Conservation (phyloP, 2,113 vertebrate genomes). For the Synchiropus splendidus region DNA sequence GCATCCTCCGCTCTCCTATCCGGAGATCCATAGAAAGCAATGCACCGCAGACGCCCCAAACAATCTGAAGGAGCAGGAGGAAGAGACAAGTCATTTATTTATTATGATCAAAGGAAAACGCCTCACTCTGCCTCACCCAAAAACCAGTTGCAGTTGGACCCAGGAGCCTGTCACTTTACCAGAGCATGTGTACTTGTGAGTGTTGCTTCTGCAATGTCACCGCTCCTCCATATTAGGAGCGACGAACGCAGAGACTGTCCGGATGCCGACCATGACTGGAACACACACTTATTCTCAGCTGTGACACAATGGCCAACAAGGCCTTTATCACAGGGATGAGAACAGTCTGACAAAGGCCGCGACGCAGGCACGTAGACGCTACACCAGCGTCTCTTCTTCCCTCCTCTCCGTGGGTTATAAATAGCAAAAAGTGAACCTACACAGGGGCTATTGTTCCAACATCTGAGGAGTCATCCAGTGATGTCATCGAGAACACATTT, state of each 20-base stretch:
- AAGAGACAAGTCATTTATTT: too few relatives aligned
- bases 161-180: too few relatives aligned
- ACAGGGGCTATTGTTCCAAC: slow-evolving; percentile 42
- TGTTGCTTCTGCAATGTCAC: slow-evolving; percentile 14
- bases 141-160: too few relatives aligned
- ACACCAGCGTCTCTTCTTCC: slow-evolving; percentile 26
- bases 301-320: slow-evolving; percentile 41
- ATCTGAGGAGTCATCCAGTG: slow-evolving; percentile 6
- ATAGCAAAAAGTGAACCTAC: slow-evolving; percentile 46
- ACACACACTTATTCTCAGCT: slow-evolving; percentile 11
- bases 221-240: slow-evolving; percentile 38
- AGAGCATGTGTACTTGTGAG: slow-evolving; percentile 1
- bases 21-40: slow-evolving; percentile 85
- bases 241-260: slow-evolving; percentile 14
- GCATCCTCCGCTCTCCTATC: slow-evolving; percentile 80
- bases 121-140: too few relatives aligned
- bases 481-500: too few relatives aligned
- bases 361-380: slow-evolving; percentile 14
- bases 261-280: slow-evolving; percentile 29
- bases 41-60: slow-evolving; percentile 21
- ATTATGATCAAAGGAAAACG: too few relatives aligned
- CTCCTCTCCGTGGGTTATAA: slow-evolving; percentile 29
- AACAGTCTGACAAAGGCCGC: slow-evolving; percentile 43
- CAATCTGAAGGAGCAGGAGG: slow-evolving; percentile 25
- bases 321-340: slow-evolving; percentile 33